Conservation (phyloP, 2,113 vertebrate genomes). For the Oreotrochilus melanogaster region DNA sequence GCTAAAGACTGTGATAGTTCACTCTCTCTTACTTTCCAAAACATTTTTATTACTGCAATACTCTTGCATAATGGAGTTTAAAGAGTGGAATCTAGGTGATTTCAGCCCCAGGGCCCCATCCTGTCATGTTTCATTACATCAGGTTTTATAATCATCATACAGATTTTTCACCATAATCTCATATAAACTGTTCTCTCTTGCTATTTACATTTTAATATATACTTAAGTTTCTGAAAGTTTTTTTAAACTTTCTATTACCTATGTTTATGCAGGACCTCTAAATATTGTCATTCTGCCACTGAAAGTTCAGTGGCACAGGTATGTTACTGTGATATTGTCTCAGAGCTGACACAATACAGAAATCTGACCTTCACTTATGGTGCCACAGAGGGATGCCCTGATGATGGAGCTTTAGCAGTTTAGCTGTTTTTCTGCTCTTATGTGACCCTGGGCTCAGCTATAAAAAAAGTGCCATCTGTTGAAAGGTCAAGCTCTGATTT, state of each 20-base stretch:
- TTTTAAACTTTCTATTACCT: neutral
- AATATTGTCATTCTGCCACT: neutral
- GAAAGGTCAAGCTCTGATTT: slow-evolving; percentile 7
- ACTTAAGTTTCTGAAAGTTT: neutral
- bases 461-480: slow-evolving; percentile 10
- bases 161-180: slow-evolving; percentile 31
- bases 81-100: slow-evolving; percentile 53
- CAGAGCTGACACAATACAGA: neutral
- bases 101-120: slow-evolving; percentile 29
- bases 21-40: slow-evolving; percentile 2
- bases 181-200: slow-evolving; percentile 29
- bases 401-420: neutral
- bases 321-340: neutral
- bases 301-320: neutral
- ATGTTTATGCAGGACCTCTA: neutral
- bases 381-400: neutral
- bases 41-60: slow-evolving; percentile 45
- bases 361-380: neutral
- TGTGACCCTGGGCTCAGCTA: neutral
- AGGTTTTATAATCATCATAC: slow-evolving; percentile 47
- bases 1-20: neutral
- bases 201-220: slow-evolving; percentile 45
- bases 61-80: slow-evolving; percentile 41
- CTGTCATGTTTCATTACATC: slow-evolving; percentile 53
- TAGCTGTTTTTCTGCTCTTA: neutral